Percentiles rank a stretch among this genome's conserved stretches.
Conservation (phyloP, 2,113 vertebrate species). For the Rhegmatorhina hoffmannsi region DNA sequence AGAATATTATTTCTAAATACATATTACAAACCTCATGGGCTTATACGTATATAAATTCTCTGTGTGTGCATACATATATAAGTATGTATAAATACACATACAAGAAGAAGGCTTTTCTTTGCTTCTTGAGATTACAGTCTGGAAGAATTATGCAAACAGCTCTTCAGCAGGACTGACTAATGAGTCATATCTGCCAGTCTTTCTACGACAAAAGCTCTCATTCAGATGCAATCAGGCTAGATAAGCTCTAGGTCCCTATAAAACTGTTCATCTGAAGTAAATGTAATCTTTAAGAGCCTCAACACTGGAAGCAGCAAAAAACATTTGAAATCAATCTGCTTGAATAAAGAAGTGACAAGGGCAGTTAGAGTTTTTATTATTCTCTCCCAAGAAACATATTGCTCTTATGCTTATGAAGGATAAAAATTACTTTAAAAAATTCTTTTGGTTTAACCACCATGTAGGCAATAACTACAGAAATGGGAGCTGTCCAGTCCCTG, state of each 20-base stretch:
- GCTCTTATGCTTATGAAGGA: background rate
- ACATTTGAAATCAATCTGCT: background rate
- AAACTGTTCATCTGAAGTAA: background rate
- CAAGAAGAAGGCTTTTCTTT: background rate
- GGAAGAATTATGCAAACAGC: slow-evolving; percentile 46
- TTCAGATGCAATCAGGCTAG: background rate
- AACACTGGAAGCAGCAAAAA: background rate
- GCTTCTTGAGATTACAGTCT: slow-evolving; percentile 3
- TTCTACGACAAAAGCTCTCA: slow-evolving; percentile 40
- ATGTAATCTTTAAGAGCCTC: background rate
- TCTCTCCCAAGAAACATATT: background rate
- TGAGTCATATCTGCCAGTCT: slow-evolving; percentile 37
- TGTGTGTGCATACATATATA: background rate
- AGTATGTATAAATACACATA: background rate
- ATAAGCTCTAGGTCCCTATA: background rate
- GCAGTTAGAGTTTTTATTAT: background rate
- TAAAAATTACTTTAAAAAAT: background rate
- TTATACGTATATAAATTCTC: background rate
- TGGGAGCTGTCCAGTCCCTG: background rate
- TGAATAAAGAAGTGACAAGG: background rate
- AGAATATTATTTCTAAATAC: background rate
- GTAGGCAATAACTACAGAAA: background rate
- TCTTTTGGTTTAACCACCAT: background rate
- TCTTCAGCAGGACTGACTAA: slow-evolving; percentile 29
- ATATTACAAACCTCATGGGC: background rate